Percentiles rank a stretch among this genome's conserved stretches.
These are phyloP conservation scores for Montipora efflorescens DNA, from an alignment of 64 coral and sea anemone genomes.

Conservation along the genomic window DNA sequence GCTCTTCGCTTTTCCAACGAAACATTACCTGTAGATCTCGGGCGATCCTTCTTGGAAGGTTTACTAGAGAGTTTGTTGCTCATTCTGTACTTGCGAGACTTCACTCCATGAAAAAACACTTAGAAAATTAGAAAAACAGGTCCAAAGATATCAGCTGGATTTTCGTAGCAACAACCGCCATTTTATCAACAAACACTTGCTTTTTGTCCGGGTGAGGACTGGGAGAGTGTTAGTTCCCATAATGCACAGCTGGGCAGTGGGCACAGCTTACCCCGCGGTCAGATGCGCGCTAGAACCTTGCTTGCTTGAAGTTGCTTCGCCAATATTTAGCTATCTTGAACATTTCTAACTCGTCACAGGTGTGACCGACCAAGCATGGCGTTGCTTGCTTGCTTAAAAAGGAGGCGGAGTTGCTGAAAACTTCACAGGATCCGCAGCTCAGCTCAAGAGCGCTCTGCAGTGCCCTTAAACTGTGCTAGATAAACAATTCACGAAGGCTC, in stretches of 20 bases:
- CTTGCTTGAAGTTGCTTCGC: too few relatives aligned
- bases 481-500: too few relatives aligned
- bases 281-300: too few relatives aligned
- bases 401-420: too few relatives aligned
- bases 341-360: too few relatives aligned
- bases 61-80: constrained; percentile 96
- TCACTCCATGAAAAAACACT: background rate
- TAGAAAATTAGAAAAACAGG: background rate
- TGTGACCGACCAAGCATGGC: too few relatives aligned
- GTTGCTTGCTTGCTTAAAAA: too few relatives aligned
- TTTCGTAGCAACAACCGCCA: constrained; percentile 80
- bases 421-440: too few relatives aligned
- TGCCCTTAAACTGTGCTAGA: too few relatives aligned
- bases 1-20: background rate
- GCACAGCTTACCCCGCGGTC: background rate
- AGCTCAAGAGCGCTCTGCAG: too few relatives aligned
- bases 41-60: constrained; percentile 93
- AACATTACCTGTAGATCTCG: constrained; percentile 89
- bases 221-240: background rate
- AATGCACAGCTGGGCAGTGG: too few relatives aligned
- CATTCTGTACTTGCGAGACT: constrained; percentile 49
- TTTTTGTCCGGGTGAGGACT: background rate
- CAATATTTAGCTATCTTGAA: too few relatives aligned
- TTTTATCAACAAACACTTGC: constrained; percentile 48
- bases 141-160: background rate